phyloP scores from a whole-genome alignment of 1,140 invertebrate genomes.

The Drosophila trapezifrons region DNA sequence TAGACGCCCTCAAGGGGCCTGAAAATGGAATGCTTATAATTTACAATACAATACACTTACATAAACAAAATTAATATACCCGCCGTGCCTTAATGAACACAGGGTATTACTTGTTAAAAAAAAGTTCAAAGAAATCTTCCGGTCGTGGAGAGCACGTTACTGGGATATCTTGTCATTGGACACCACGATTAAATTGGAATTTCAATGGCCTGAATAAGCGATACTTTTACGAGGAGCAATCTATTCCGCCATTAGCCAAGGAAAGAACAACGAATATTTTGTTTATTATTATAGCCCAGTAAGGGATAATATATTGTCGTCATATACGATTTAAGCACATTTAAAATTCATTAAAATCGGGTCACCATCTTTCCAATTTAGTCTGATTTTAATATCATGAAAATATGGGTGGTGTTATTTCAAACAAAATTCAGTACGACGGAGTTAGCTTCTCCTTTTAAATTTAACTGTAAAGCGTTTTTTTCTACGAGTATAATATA shows the following conservation, averaged over 20 bases:
- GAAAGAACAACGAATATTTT: not conserved
- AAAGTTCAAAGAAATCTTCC: slow-evolving; percentile 24
- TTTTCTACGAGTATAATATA: not conserved
- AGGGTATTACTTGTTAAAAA: not conserved
- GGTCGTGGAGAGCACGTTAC: not conserved
- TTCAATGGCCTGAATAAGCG: slow-evolving; percentile 11
- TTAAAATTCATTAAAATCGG: not conserved
- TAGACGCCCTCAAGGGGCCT: too few species aligned
- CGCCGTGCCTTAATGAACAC: not conserved
- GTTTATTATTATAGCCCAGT: slow-evolving; percentile 1
- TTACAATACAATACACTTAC: too few species aligned
- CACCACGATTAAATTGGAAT: slow-evolving; percentile 8
- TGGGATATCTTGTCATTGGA: slow-evolving; percentile 1
- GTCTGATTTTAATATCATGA: not conserved
- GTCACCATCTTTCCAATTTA: not conserved
- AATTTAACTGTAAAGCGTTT: not conserved
- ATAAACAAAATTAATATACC: not conserved
- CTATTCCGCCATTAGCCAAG: too few species aligned
- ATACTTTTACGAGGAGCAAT: not conserved
- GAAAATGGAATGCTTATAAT: not conserved
- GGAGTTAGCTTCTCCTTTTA: not conserved
- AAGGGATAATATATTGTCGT: not conserved
- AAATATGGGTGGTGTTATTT: not conserved
- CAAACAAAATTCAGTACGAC: not conserved
- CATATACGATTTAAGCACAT: not conserved